Conservation (phyloP, 2,113 vertebrate genomes). For the Ammodytes dubius region DNA sequence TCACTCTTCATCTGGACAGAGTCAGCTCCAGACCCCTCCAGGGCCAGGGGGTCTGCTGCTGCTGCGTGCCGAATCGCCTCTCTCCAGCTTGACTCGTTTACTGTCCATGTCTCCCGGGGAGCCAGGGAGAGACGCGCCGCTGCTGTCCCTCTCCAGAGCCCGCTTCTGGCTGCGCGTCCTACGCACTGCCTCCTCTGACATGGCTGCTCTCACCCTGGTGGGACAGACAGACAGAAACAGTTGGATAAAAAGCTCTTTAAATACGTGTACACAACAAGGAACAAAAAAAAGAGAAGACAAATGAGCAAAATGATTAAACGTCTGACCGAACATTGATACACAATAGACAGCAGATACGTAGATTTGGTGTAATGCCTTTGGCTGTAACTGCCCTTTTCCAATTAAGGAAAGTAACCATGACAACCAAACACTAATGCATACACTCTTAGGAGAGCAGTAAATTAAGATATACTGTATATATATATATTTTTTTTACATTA, state of each 20-base stretch:
- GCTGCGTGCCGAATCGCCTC: constrained; percentile 64
- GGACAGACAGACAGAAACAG: not conserved
- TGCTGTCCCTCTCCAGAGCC: constrained; percentile 89
- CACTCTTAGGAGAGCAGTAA: not conserved
- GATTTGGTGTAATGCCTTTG: too few relatives aligned
- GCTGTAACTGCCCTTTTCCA: not conserved
- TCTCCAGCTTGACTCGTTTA: constrained; percentile 93
- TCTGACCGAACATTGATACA: not conserved
- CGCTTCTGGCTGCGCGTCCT: constrained; percentile 96
- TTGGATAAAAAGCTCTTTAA: not conserved
- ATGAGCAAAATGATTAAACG: too few relatives aligned
- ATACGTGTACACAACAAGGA: not conserved
- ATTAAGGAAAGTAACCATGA: not conserved
- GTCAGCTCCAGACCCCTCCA: constrained; percentile 62
- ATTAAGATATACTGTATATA: not conserved
- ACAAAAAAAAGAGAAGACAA: not conserved
- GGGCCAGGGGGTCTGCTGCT: constrained; percentile 47
- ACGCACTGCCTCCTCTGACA: constrained; percentile 95
- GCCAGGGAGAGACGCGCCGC: constrained; percentile 8
- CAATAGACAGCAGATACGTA: not conserved
- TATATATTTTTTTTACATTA: not conserved
- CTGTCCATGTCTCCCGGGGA: constrained; percentile 85
- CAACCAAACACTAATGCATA: not conserved
- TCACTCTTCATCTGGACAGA: constrained; percentile 81
- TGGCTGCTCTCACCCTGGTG: constrained; percentile 83